Evolutionary conservation across 2,113 vertebrate genomes (phyloP).

Genomic region (Eubucco bourcierii): DNA sequence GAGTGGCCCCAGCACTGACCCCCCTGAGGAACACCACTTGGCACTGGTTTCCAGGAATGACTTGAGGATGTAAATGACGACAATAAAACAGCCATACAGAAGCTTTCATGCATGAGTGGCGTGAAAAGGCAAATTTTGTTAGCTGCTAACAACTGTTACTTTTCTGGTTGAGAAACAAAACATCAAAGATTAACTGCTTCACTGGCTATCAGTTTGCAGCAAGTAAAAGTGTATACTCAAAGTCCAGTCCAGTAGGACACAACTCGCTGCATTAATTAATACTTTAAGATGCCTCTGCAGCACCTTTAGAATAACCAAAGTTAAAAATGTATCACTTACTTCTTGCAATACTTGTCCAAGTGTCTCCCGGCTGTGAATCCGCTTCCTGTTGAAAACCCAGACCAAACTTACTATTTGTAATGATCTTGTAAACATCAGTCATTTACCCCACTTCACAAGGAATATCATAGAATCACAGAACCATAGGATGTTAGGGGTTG

Average conservation of each 20-base stretch:
- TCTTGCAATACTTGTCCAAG: constrained; percentile 84
- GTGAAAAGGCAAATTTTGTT: background rate
- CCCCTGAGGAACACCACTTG: no score
- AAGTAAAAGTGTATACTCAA: background rate
- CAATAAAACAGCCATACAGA: background rate
- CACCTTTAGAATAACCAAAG: background rate
- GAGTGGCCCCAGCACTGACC: no score
- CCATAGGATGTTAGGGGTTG: no score
- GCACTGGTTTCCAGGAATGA: no score
- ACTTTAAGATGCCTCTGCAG: background rate
- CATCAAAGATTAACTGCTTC: background rate
- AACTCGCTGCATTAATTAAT: background rate
- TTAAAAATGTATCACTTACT: constrained; percentile 56
- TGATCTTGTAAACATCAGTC: background rate
- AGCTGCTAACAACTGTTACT: background rate
- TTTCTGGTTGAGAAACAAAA: background rate
- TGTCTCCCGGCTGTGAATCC: constrained; percentile 81
- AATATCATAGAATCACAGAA: background rate
- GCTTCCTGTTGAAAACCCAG: constrained; percentile 77
- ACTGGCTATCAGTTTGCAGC: background rate
- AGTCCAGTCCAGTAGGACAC: background rate
- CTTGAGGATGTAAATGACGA: background rate
- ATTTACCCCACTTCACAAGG: background rate
- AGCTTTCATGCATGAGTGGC: background rate
- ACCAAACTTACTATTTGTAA: background rate